A percentile compares a stretch with the other conserved stretches of the same genome.
These are phyloP conservation scores for Chloroceryle amazona DNA, from an alignment of 2,797 vertebrate species.

Conservation along the genomic window DNA sequence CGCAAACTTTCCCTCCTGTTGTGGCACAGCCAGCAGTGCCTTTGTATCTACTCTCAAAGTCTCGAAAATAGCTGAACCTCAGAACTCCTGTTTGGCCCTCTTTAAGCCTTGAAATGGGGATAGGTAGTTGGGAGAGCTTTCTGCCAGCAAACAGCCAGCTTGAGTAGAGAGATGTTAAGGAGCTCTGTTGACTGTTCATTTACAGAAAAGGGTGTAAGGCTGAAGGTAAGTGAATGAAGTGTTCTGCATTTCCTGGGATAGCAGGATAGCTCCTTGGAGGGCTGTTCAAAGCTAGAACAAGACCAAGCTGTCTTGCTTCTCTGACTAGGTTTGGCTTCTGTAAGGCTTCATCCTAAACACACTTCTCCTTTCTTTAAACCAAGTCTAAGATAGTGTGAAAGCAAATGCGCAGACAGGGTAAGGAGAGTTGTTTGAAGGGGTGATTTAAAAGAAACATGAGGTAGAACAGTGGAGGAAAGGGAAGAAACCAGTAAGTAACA, in stretches of 20 bases:
- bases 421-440: background rate
- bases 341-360: background rate
- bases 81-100: background rate
- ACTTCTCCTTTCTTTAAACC: background rate
- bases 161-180: background rate
- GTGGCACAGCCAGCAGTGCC: background rate
- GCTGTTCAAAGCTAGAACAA: background rate
- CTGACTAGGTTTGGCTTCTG: background rate
- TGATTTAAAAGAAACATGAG: background rate
- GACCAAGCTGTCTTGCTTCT: background rate
- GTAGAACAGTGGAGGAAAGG: background rate
- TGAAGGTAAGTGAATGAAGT: slow-evolving; percentile 34
- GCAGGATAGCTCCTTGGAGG: background rate
- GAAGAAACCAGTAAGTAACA: background rate
- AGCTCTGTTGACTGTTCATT: background rate
- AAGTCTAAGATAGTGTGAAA: background rate
- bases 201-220: background rate
- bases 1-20: background rate
- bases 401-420: background rate
- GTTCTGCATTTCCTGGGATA: background rate
- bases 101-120: background rate
- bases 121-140: background rate
- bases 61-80: background rate
- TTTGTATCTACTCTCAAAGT: background rate
- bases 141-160: background rate